Evolutionary conservation across 1,140 invertebrate species (phyloP).

Genomic region (Macrosteles quadrilineatus): DNA sequence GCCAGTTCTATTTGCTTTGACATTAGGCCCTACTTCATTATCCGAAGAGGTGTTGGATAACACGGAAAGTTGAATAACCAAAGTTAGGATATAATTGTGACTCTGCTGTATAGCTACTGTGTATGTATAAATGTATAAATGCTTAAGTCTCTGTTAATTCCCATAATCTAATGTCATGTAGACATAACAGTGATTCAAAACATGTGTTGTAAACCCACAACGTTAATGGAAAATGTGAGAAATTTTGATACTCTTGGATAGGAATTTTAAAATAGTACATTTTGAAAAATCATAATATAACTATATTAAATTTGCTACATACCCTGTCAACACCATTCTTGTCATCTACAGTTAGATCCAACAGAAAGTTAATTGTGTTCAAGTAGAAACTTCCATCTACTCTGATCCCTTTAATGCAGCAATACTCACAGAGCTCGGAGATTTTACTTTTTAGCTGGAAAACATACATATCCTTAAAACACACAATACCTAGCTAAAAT

Average conservation of each 20-base stretch:
- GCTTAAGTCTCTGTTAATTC: too few relatives aligned
- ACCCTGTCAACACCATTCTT: neutral
- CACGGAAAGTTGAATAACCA: too few relatives aligned
- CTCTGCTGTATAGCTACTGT: too few relatives aligned
- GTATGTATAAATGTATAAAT: too few relatives aligned
- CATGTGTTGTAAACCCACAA: neutral
- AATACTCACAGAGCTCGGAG: neutral
- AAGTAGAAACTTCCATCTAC: neutral
- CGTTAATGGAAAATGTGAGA: neutral
- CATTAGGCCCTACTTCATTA: too few relatives aligned
- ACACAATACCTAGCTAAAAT: too few relatives aligned
- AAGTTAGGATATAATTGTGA: too few relatives aligned
- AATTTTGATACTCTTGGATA: neutral
- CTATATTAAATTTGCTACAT: neutral
- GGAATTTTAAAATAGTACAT: neutral
- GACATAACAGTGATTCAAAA: neutral
- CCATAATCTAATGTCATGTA: neutral
- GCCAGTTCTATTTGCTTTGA: too few relatives aligned
- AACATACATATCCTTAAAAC: too few relatives aligned
- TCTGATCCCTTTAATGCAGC: neutral
- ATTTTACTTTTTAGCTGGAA: conserved; percentile 15
- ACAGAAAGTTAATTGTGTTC: neutral
- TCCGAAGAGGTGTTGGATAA: too few relatives aligned
- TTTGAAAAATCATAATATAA: neutral
- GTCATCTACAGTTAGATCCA: neutral